These are phyloP conservation scores for Hexactinellida sp. DNA, from an alignment of 37 sponge, comb jelly and placozoan species.

Conservation along the genomic window DNA sequence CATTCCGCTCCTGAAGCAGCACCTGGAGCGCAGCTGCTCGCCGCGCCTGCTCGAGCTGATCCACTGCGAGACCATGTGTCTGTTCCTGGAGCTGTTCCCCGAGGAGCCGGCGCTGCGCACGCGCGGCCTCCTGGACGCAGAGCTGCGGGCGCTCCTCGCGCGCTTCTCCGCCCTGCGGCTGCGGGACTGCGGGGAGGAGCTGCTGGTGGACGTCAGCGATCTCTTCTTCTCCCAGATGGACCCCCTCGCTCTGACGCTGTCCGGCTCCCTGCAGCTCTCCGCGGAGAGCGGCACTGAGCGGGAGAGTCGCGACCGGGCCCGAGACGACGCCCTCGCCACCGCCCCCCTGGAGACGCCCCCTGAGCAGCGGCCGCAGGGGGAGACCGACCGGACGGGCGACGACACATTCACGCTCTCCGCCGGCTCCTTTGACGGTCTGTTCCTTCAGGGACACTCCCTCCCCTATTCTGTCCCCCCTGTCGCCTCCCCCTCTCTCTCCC, in stretches of 20 bases:
- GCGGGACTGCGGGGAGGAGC: conserved; percentile 67
- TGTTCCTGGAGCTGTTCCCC: no score
- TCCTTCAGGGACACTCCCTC: background rate
- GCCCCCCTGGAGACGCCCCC: background rate
- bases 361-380: background rate
- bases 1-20: background rate
- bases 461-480: background rate
- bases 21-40: background rate
- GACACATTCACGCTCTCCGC: background rate
- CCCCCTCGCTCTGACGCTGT: background rate
- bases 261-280: background rate
- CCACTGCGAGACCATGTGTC: background rate
- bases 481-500: background rate
- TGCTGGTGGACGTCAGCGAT: conserved; percentile 81
- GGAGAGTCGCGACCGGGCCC: background rate
- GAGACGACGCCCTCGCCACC: conserved; percentile 1
- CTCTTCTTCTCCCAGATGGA: conserved; percentile 78
- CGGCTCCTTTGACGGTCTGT: background rate
- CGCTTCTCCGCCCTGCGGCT: background rate
- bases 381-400: background rate
- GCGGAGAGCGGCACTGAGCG: background rate
- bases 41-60: background rate
- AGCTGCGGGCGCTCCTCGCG: background rate
- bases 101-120: background rate
- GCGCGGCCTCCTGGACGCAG: background rate